Base-by-base conservation (phyloP, 1,140 invertebrate genomes). In the Eufriesea mexicana region DNA sequence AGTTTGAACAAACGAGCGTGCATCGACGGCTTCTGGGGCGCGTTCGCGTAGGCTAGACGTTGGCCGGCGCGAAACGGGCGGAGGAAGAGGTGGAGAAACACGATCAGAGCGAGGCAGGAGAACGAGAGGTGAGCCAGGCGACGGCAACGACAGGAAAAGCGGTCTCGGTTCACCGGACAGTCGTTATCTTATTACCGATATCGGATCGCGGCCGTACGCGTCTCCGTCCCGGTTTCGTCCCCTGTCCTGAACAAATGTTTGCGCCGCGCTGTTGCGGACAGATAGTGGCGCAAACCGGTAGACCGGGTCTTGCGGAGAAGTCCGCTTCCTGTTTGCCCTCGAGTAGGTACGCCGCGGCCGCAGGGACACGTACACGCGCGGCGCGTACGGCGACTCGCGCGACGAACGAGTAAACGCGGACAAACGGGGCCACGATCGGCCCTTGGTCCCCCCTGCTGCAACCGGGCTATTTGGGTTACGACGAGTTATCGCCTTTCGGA, bases 151-250 rank as follows among this genome's bases (percentile, higher is more conserved):
- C 54, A 71, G 61, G 42, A 47, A 64, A 55, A 54, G 66, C 73
- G 67, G 59, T n/a, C 74, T 55, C 86, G 78, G 61, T 79, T 72
- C 75, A 35, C 84, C 84, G 85, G 87, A 88, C 88, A 88, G 72
- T 89, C 86, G 88, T 92, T 93, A 92, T 92, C 91, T 91, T 91
- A 89, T 88, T 89, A 90, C 88, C 86, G 91, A 92, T 92, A 92
- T 91, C 90, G 87, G 73, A 83, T 84, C 84, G 90, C 54, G 61
- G 73, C 78, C 80, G 66, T 76, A 83, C 76, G 85, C 86, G 79
- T 82, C 76, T 84, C 86, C 35, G 80, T 79, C 76, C 75, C 61
- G 71, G n/a, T 88, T 85, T 86, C 83, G 74, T 80, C 74, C 75
- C 72, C 68, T 73, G 79, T 90, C 86, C 90, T 90, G 90, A 91